Percentiles rank a stretch among this genome's conserved stretches.
phyloP scores from a whole-genome alignment of 2,797 vertebrate genomes.

The Chelon auratus region DNA sequence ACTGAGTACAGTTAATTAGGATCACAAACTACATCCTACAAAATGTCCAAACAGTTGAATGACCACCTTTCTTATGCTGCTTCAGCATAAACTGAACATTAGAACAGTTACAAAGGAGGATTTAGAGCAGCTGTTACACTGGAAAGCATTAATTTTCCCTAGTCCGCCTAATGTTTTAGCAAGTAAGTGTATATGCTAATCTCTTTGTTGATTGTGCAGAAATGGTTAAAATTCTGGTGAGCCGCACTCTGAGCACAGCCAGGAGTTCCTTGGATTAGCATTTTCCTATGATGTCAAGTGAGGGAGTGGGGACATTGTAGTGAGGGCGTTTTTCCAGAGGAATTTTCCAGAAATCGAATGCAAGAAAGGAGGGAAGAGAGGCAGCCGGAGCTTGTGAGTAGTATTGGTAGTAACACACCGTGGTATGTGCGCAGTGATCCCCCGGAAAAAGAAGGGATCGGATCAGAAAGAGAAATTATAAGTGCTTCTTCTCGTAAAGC shows the following conservation, averaged over 20 bases:
- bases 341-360: conserved; percentile 50
- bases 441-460: conserved; percentile 56
- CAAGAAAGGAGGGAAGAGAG: conserved; percentile 21
- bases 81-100: too few relatives aligned
- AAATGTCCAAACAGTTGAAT: too few relatives aligned
- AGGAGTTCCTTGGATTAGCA: conserved; percentile 40
- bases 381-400: conserved; percentile 43
- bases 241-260: conserved; percentile 39
- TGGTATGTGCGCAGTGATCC: conserved; percentile 67
- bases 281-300: conserved; percentile 27
- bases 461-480: conserved; percentile 66
- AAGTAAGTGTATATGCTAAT: conserved; percentile 33
- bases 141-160: too few relatives aligned
- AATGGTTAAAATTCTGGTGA: conserved; percentile 22
- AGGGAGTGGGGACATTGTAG: conserved; percentile 7
- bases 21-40: too few relatives aligned
- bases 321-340: conserved; percentile 36
- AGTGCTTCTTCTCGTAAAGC: conserved; percentile 49
- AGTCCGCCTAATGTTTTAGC: too few relatives aligned
- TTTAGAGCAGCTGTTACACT: too few relatives aligned
- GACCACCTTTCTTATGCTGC: too few relatives aligned
- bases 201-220: background rate
- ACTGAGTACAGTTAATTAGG: too few relatives aligned
- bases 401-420: conserved; percentile 47
- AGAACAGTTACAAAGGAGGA: too few relatives aligned